Evolutionary conservation across 2,888 invertebrate genomes (phyloP), one percentile per base, ranked within the genome.

Genomic region (Entomobrya multifasciata): DNA sequence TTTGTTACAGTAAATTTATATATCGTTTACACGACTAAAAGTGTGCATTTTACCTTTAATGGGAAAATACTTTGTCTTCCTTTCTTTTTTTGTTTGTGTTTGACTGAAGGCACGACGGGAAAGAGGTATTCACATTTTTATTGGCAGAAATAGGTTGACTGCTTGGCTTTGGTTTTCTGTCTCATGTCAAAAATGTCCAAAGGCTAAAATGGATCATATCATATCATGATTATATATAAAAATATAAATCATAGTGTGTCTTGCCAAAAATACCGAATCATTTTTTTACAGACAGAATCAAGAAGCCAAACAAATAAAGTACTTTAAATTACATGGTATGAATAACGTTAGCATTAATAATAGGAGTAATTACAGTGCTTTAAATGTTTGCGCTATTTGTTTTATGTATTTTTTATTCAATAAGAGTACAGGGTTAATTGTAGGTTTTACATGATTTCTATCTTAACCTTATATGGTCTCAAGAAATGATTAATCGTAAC

Each of bases 21-120:
- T 57, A 57, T 15, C 4, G 60, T 62, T 62, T 62, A 10, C 30
- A 62, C 30, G 30, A 15, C 22, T 10, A 57, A 6, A 62, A 62
- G 30, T 62, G 27, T 62, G n/a, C 60, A 30, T 62, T 62, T 30
- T 62, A 62, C 30, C 15, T n/a, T 62, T 62, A 62, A 62, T 62
- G 60, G 60, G 60, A 30, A 62, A 62, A 62, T 2, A 5, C n/a
- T 62, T 62, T 62, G 30, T 62, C 20, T 30, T 62, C 27, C 15
- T 30, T 8, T 30, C 15, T n/a, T 13, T 30, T 1, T 30, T 30
- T 62, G 60, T 30, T 30, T 62, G 30, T 4, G 13, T 62, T 62
- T 27, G 17, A 20, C 20, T 4, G 15, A 5, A 6, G 57, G n/a
- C n/a, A n/a, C n/a, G n/a, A n/a, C n/a, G 25, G n/a, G 22, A 22